Percentiles rank a stretch among this genome's conserved stretches.
Conservation (phyloP, 2,888 invertebrate genomes). For the Phania funesta region DNA sequence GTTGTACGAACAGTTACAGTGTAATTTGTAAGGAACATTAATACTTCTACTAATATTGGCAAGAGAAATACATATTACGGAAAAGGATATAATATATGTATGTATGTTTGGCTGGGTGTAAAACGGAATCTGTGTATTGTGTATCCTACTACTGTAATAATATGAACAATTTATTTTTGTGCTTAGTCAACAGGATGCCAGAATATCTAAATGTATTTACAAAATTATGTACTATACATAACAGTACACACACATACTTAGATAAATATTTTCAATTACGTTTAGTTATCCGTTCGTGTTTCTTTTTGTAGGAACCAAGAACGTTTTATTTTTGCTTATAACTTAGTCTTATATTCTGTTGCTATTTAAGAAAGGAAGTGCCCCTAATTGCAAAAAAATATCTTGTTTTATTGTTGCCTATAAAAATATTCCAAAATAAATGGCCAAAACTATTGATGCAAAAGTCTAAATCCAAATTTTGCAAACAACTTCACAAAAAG, state of each 20-base stretch:
- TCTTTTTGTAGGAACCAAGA: slow-evolving; percentile 17
- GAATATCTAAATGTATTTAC: slow-evolving; percentile 20
- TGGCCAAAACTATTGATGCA: no score
- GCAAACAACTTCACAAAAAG: no score
- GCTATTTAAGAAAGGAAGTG: not conserved
- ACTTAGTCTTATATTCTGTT: slow-evolving; percentile 3
- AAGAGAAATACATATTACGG: not conserved
- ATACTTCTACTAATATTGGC: slow-evolving; percentile 11
- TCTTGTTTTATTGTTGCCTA: no score
- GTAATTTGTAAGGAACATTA: slow-evolving; percentile 1
- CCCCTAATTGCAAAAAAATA: not conserved
- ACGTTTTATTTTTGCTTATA: slow-evolving; percentile 45
- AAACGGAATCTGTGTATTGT: not conserved
- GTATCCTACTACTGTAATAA: no score
- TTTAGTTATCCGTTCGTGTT: slow-evolving; percentile 26
- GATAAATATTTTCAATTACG: not conserved
- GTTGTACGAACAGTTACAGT: not conserved
- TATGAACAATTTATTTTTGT: slow-evolving; percentile 53
- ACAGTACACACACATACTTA: not conserved
- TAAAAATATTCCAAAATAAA: no score
- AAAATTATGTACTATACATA: not conserved
- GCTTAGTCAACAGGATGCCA: slow-evolving; percentile 64
- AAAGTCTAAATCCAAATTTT: no score
- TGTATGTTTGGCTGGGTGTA: not conserved
- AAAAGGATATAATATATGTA: slow-evolving; percentile 34